Evolutionary conservation across 2,888 invertebrate species (phyloP).

Genomic region (Drosophila neoperkinsi): DNA sequence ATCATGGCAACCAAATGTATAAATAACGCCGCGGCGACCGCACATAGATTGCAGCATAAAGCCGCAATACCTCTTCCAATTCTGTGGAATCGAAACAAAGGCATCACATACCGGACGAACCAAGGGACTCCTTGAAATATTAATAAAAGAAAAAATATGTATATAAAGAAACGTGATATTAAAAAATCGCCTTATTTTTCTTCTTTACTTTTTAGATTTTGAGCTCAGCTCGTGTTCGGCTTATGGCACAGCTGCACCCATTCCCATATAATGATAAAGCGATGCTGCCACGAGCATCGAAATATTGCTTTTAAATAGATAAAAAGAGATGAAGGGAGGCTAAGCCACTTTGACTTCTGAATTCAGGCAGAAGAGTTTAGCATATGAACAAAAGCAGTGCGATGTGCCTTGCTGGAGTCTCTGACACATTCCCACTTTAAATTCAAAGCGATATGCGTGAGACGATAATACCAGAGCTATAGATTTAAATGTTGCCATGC

Average conservation of each 20-base stretch:
- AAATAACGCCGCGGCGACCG: conserved; percentile 58
- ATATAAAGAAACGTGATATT: conserved; percentile 50
- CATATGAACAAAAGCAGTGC: conserved; percentile 66
- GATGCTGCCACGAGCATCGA: conserved; percentile 46
- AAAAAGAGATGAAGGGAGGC: conserved; percentile 41
- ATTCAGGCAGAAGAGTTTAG: conserved; percentile 60
- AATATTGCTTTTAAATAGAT: conserved; percentile 67
- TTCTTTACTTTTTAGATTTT: conserved; percentile 27
- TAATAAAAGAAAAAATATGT: conserved; percentile 40
- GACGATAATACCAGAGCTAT: conserved; percentile 48
- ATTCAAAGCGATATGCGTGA: conserved; percentile 61
- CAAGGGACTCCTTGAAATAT: conserved; percentile 57
- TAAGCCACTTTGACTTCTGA: conserved; percentile 71
- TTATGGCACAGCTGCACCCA: conserved; percentile 69
- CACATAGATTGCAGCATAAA: conserved; percentile 56
- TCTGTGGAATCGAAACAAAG: conserved; percentile 69
- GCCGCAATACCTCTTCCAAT: conserved; percentile 62
- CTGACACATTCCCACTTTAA: conserved; percentile 46
- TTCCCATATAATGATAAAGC: conserved; percentile 62
- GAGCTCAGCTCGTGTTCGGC: conserved; percentile 35
- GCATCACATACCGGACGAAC: conserved; percentile 22
- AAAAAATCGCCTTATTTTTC: conserved; percentile 38
- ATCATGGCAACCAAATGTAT: conserved; percentile 58
- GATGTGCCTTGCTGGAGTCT: neutral
- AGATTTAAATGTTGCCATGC: conserved; percentile 13